These are phyloP conservation scores for Ochropacha duplaris DNA, from an alignment of 2,888 invertebrate species.

Conservation along the genomic window DNA sequence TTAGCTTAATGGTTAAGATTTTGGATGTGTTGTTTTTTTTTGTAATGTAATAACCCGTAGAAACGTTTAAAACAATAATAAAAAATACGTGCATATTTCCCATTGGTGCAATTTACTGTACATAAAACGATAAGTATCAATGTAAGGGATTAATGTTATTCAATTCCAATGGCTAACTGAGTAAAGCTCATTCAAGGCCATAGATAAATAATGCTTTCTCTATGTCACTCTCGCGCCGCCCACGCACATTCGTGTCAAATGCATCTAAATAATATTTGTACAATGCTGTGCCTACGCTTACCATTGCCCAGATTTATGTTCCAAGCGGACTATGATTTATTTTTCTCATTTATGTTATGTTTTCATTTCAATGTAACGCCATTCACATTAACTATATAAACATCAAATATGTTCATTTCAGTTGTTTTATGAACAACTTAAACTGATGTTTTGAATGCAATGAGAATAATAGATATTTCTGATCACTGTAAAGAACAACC, in stretches of 20 bases:
- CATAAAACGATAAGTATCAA: neutral
- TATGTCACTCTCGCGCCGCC: constrained; percentile 30
- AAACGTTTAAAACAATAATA: too few species aligned
- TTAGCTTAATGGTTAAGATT: too few species aligned
- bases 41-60: too few species aligned
- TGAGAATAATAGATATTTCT: neutral
- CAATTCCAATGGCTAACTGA: constrained; percentile 1
- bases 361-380: neutral
- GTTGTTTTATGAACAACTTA: neutral
- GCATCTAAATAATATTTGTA: constrained; percentile 38
- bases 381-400: neutral
- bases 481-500: neutral
- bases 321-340: neutral
- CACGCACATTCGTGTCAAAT: constrained; percentile 52
- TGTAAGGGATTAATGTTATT: constrained; percentile 5
- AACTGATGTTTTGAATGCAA: neutral
- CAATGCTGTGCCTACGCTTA: constrained; percentile 3
- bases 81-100: too few species aligned
- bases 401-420: neutral
- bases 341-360: neutral
- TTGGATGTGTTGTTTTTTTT: too few species aligned
- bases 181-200: constrained; percentile 13
- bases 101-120: neutral
- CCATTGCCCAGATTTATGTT: neutral
- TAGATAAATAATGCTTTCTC: constrained; percentile 52